Base-by-base conservation (phyloP, 2,888 invertebrate species). In the Steinernema scapterisci region DNA sequence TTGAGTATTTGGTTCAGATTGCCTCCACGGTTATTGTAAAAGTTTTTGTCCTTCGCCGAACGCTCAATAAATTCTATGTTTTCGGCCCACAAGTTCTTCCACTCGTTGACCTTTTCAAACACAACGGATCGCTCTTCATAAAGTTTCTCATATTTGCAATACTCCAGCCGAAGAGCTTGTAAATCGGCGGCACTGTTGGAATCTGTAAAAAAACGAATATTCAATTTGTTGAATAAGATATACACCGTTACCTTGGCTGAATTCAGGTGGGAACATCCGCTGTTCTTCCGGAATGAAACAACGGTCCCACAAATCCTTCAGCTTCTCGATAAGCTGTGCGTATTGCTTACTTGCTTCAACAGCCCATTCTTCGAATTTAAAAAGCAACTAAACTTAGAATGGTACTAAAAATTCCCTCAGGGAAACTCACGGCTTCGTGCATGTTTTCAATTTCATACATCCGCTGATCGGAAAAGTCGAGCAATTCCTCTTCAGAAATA, bases 321-420 rank as follows among this genome's bases (percentile, higher is more conserved):
- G 21, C 72, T 76, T 44, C n/a, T n/a, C n/a, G n/a, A n/a, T n/a
- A n/a, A n/a, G n/a, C n/a, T n/a, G n/a, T n/a, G n/a, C n/a, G 52
- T 73, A 75, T 6, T 74, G 21, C 25, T 51, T 75, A 19, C n/a
- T 51, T 6, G 48, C 46, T 19, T 13, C 31, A 3, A 75, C 75
- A 0, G 19, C 46, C 75, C 75, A 75, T 19, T 75, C 74, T n/a
- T 73, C 73, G 27, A 75, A 74, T 73, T 74, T 21, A 75, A 75
- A 73, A 56, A 21, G 21, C 25, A 27, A 5, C 56, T 23, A 16
- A 56, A 48, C 48, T 7, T 13, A 48, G 13, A 48, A 19, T 2
- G 19, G 13, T 48, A 13, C 19, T 48, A 13, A 3, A 48, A 16
- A 44, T n/a, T n/a, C 51, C 6, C 51, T n/a, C 21, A n/a, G 21